phyloP scores from a whole-genome alignment of 2,797 vertebrate genomes.

The Aphelocoma californica region DNA sequence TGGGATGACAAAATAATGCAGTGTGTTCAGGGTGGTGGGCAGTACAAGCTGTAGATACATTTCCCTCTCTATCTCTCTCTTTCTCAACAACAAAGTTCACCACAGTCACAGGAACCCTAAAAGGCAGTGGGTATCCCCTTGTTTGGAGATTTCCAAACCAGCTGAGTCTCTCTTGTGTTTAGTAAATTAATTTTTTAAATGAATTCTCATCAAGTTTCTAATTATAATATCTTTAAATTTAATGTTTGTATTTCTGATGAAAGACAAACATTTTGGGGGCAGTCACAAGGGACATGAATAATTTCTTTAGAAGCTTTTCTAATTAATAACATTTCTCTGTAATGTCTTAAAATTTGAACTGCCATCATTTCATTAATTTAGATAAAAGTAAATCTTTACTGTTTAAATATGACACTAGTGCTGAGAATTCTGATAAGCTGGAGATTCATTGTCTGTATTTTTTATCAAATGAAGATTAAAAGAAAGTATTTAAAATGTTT shows the following conservation, averaged over 20 bases:
- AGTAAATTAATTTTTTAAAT: constrained; percentile 75
- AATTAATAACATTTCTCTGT: constrained; percentile 87
- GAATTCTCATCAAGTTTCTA: constrained; percentile 75
- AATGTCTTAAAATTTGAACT: constrained; percentile 87
- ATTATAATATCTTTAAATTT: constrained; percentile 83
- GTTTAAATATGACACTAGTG: constrained; percentile 67
- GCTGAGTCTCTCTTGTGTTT: constrained; percentile 52
- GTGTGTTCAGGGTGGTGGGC: neutral
- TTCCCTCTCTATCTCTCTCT: neutral
- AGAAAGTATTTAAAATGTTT: constrained; percentile 12
- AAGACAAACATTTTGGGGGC: constrained; percentile 83
- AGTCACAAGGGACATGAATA: constrained; percentile 88
- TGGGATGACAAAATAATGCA: neutral
- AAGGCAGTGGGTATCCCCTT: neutral
- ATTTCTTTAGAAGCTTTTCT: constrained; percentile 89
- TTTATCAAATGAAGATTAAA: constrained; percentile 9
- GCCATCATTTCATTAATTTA: constrained; percentile 86
- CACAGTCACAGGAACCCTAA: neutral
- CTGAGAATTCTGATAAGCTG: constrained; percentile 59
- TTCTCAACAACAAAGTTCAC: neutral
- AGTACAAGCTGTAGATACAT: neutral
- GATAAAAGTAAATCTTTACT: constrained; percentile 78
- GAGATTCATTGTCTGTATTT: constrained; percentile 41
- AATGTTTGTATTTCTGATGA: constrained; percentile 84
- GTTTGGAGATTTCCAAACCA: constrained; percentile 35